These are phyloP conservation scores for Bostrychus sinensis DNA, from an alignment of 2,113 vertebrate genomes.

Conservation along the genomic window DNA sequence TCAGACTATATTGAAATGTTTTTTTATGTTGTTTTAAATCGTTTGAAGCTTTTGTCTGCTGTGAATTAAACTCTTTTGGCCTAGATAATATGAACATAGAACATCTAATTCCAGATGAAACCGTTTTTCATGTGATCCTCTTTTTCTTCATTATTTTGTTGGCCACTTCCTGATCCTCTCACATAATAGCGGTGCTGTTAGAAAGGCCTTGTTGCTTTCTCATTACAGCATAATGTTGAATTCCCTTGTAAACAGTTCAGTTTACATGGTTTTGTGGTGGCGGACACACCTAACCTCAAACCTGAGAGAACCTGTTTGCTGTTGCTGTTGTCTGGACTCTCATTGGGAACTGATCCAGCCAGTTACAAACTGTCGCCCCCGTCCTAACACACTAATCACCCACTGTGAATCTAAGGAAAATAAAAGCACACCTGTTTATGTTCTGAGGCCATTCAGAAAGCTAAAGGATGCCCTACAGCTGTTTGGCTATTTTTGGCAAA, in stretches of 20 bases:
- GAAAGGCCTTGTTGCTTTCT: slow-evolving; percentile 8
- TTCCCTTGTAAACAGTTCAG: slow-evolving; percentile 40
- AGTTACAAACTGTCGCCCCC: slow-evolving; percentile 14
- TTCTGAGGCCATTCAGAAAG: slow-evolving; percentile 7
- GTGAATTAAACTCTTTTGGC: background rate
- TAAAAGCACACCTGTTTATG: background rate
- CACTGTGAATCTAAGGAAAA: background rate
- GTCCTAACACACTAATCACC: background rate
- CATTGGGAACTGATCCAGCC: slow-evolving; percentile 16
- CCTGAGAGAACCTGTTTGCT: slow-evolving; percentile 57
- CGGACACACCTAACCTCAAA: slow-evolving; percentile 49
- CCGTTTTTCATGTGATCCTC: background rate
- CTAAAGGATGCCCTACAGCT: background rate
- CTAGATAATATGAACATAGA: slow-evolving; percentile 1
- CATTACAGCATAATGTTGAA: slow-evolving; percentile 30
- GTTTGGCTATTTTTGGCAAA: slow-evolving; percentile 11
- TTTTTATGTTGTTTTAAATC: background rate
- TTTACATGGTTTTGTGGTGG: slow-evolving; percentile 38
- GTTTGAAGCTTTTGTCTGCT: background rate
- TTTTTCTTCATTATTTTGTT: background rate
- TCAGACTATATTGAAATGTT: background rate
- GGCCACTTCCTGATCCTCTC: slow-evolving; percentile 4
- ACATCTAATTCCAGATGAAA: slow-evolving; percentile 3
- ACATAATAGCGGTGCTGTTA: background rate
- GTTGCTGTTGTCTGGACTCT: slow-evolving; percentile 29